Conservation (phyloP, 2,888 invertebrate species). For the Cyclophora punctaria region DNA sequence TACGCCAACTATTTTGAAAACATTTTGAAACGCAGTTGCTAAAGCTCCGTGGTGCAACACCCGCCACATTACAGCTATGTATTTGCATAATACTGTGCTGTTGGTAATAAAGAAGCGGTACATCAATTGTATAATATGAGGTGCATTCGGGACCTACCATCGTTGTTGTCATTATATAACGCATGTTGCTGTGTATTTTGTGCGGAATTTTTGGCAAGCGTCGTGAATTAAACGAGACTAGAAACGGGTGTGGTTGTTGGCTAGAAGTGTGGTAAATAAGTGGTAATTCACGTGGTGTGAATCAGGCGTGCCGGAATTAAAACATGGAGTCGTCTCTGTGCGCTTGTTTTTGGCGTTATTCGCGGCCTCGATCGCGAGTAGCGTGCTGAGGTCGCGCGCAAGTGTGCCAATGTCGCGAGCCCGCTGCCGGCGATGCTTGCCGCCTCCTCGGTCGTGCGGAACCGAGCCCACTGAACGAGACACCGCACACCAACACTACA, state of each 20-base stretch:
- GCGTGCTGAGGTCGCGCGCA: constrained; percentile 61
- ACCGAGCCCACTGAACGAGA: constrained; percentile 29
- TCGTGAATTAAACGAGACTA: constrained; percentile 34
- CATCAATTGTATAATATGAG: constrained; percentile 51
- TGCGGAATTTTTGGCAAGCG: constrained; percentile 43
- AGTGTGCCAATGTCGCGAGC: constrained; percentile 70
- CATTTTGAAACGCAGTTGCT: constrained; percentile 67
- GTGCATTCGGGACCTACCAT: constrained; percentile 23
- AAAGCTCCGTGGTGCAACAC: constrained; percentile 68
- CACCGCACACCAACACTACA: background rate
- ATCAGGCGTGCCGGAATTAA: constrained; percentile 66
- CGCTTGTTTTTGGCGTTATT: constrained; percentile 63
- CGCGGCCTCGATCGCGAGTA: constrained; percentile 61
- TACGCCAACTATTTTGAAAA: constrained; percentile 62
- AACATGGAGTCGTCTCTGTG: constrained; percentile 35
- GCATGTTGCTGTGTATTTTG: constrained; percentile 22
- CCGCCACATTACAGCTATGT: constrained; percentile 57
- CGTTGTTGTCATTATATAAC: constrained; percentile 16
- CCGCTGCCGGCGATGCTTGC: constrained; percentile 31
- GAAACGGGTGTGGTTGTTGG: constrained; percentile 44
- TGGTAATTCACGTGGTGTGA: constrained; percentile 51
- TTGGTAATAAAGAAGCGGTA: constrained; percentile 49
- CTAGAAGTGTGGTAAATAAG: constrained; percentile 40
- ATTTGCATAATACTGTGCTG: constrained; percentile 69
- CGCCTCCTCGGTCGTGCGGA: constrained; percentile 57